These are phyloP conservation scores for Brachypalpus laphriformis DNA, from an alignment of 2,888 invertebrate species.

Conservation along the genomic window DNA sequence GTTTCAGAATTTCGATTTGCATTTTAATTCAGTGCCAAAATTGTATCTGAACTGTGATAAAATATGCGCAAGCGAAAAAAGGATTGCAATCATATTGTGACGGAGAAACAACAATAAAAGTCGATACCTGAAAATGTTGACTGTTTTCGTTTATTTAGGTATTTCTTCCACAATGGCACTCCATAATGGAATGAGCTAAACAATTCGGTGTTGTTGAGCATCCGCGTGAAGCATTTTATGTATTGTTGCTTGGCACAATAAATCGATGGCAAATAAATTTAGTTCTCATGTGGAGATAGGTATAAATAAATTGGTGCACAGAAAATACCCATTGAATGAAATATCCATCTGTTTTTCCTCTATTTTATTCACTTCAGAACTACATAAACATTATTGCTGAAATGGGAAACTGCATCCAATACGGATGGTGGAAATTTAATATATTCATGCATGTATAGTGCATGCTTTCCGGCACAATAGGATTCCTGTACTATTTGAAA, in stretches of 20 bases:
- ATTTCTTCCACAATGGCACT: constrained; percentile 1
- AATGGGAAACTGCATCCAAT: background rate
- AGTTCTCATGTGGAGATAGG: background rate
- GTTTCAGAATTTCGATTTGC: constrained; percentile 19
- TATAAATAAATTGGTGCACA: constrained; percentile 17
- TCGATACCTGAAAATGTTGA: constrained; percentile 24
- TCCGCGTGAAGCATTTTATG: background rate
- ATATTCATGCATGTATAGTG: background rate
- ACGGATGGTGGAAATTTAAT: background rate
- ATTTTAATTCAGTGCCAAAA: constrained; percentile 30
- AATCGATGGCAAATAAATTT: constrained; percentile 34
- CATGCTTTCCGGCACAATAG: background rate
- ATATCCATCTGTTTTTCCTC: background rate
- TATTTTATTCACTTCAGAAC: background rate
- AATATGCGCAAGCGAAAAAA: constrained; percentile 30
- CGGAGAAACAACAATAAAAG: background rate
- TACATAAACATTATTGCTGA: background rate
- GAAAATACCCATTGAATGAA: background rate
- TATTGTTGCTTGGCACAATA: background rate
- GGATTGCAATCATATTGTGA: constrained; percentile 50
- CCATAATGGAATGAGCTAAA: constrained; percentile 16
- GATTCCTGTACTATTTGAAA: background rate
- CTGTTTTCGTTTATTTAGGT: constrained; percentile 20
- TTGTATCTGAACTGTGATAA: constrained; percentile 3
- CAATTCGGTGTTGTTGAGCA: background rate